phyloP scores from a whole-genome alignment of 2,797 vertebrate species.

The Sylvilagus floridanus region DNA sequence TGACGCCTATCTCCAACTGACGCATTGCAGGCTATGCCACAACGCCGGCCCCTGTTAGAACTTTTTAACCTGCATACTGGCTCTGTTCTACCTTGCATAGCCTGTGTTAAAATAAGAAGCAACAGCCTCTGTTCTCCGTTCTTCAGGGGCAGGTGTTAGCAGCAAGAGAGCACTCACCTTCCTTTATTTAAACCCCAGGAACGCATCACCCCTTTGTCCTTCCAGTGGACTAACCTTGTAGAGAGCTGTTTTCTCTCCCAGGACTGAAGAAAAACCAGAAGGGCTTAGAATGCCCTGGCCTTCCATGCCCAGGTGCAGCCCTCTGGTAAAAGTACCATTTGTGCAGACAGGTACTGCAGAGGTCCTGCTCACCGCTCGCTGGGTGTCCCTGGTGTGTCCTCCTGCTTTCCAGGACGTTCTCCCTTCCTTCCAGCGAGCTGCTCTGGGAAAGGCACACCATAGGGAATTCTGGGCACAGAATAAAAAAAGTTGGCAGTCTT shows the following conservation, averaged over 20 bases:
- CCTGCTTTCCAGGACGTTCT: not conserved
- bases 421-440: not conserved
- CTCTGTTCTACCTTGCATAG: not conserved
- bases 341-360: not conserved
- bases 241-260: not conserved
- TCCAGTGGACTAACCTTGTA: not conserved
- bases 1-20: no score
- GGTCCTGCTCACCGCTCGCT: no score
- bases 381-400: no score
- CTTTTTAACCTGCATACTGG: not conserved
- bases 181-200: no score
- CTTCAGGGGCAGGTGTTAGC: not conserved
- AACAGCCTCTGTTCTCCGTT: not conserved
- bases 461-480: not conserved
- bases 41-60: no score
- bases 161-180: not conserved
- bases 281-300: not conserved
- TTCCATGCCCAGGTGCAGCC: not conserved
- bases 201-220: no score
- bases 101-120: not conserved
- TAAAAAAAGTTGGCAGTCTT: not conserved
- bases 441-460: not conserved
- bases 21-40: no score
- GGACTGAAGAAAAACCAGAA: not conserved
- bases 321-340: not conserved